Evolutionary conservation across 2,113 vertebrate species (phyloP).

Genomic region (Solea senegalensis): DNA sequence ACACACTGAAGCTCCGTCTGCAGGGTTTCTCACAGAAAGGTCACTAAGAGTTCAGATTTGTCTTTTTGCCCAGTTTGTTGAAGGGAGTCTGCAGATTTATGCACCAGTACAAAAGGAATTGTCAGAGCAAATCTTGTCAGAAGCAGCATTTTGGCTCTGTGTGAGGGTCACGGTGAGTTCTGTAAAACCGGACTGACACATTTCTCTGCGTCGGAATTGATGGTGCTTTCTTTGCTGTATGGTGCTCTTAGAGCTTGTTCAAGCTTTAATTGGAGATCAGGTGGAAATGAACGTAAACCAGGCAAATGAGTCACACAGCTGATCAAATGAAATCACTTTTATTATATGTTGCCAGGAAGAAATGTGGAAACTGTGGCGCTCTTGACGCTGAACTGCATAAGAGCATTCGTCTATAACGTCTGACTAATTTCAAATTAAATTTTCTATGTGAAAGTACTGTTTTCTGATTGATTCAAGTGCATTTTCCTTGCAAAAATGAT

Average conservation of each 20-base stretch:
- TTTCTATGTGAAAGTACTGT: conserved; percentile 23
- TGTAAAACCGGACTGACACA: conserved; percentile 30
- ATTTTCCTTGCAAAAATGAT: conserved; percentile 16
- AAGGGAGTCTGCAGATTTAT: conserved; percentile 70
- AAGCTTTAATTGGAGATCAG: conserved; percentile 24
- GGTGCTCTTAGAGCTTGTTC: conserved; percentile 3
- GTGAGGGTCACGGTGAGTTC: conserved; percentile 32
- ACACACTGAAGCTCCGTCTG: conserved; percentile 44
- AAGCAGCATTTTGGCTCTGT: conserved; percentile 43
- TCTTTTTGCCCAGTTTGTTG: conserved; percentile 40
- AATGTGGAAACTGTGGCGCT: conserved; percentile 26
- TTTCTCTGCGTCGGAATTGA: conserved; percentile 1
- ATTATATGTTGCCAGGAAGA: conserved; percentile 56
- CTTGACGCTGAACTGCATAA: neutral
- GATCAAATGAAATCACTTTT: conserved; percentile 58
- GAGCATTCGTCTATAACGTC: conserved; percentile 41
- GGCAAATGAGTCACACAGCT: conserved; percentile 11
- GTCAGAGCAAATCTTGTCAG: conserved; percentile 73
- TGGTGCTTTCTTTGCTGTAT: conserved; percentile 33
- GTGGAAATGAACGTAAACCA: conserved; percentile 26
- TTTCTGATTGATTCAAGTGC: conserved; percentile 24
- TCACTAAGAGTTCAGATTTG: conserved; percentile 70
- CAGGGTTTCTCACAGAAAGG: conserved; percentile 64
- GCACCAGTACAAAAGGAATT: conserved; percentile 70
- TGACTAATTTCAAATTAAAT: conserved; percentile 24